Evolutionary conservation across 2,888 invertebrate species (phyloP), one percentile per base, ranked within the genome.

Genomic region (Conops quadrifasciatus): DNA sequence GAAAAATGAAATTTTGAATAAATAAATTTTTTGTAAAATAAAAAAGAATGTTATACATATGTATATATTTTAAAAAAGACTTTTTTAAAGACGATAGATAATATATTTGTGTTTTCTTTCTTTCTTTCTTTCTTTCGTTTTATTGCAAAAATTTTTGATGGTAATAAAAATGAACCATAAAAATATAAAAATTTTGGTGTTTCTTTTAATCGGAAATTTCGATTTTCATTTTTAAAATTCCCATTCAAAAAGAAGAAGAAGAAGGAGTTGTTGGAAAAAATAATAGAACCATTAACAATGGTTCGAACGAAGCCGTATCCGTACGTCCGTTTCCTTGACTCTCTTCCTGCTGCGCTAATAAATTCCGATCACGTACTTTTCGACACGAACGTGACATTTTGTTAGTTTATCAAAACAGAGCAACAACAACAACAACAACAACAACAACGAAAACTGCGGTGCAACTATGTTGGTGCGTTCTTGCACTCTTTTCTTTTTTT

Each of bases 331-430:
- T 36, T 9, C 36, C 9, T 36, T 36, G 36, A 36, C n/a, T 49
- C 49, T 19, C 45, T n/a, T 19, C 62, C 51, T 68, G 68, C 62
- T 68, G 68, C 16, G 68, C 60, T 68, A 68, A 68, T 68, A 62
- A 68, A 68, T 68, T 60, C 68, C 51, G 51, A 68, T 68, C 68
- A 68, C 68, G 68, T 68, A 36, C 16, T 2, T 51, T 36, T 60
- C 51, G 30, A 51, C 59, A 67, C 59, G 67, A 49, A 70, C 70
- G 65, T 70, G 65, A 68, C 68, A 49, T 68, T 68, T 60, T 47
- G 58, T 24, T 26, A 24, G 43, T 67, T 43, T 47, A 59, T 45
- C 16, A 43, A 59, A 59, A 59, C 13, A 16, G 2, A 24, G 11
- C 16, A 43, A 68, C 21, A 49, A 19, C 2, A 30, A 36, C 30